A percentile compares a stretch with the other conserved stretches of the same genome.
phyloP scores from a whole-genome alignment of 2,888 invertebrate species.

The Pelosia muscerda region DNA sequence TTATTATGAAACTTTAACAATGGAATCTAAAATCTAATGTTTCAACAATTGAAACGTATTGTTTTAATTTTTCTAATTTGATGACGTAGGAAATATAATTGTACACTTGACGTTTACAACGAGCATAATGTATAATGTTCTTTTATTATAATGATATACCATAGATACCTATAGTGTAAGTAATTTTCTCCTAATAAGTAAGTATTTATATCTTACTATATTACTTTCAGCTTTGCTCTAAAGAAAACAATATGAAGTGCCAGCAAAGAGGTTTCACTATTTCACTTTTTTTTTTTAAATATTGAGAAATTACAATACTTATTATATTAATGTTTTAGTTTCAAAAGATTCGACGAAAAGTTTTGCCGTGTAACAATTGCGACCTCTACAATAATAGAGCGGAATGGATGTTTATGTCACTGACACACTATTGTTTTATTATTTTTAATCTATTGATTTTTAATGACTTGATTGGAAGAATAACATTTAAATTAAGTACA shows the following conservation, averaged over 20 bases:
- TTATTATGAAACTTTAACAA: conserved; percentile 3
- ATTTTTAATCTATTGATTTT: neutral
- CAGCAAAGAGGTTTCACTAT: neutral
- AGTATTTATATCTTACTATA: too few species aligned
- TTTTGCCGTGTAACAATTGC: neutral
- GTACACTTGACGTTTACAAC: neutral
- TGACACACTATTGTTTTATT: conserved; percentile 3
- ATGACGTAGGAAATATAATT: neutral
- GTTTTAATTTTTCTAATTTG: neutral
- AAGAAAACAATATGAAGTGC: neutral
- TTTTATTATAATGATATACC: neutral
- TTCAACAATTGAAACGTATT: neutral
- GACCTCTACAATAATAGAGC: neutral
- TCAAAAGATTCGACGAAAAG: neutral
- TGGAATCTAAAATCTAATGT: neutral
- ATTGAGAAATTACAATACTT: neutral
- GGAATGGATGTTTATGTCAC: neutral
- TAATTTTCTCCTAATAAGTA: too few species aligned
- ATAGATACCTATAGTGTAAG: neutral
- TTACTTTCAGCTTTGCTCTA: too few species aligned
- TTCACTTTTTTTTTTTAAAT: neutral
- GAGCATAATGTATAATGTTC: neutral
- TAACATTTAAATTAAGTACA: neutral
- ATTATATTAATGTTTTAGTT: neutral
- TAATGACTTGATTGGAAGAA: conserved; percentile 4